Base-by-base conservation (phyloP, 2,113 vertebrate genomes). In the Siniperca chuatsi region DNA sequence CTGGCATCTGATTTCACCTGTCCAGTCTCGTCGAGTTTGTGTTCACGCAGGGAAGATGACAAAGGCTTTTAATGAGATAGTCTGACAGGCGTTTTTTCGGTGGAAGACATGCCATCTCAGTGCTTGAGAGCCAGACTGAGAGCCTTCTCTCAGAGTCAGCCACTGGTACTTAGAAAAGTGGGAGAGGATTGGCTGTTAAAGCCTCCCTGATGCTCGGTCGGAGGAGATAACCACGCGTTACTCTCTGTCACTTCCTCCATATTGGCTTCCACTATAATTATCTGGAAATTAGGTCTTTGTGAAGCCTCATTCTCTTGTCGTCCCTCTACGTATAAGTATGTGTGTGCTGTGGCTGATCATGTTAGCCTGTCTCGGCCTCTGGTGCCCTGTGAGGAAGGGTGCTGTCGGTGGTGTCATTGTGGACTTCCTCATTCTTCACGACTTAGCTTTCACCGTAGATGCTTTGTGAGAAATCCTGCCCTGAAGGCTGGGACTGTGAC, bases 221-320 rank as follows among this genome's bases (percentile, higher is more conserved):
- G 55, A 82, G 67, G 33, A 91, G 89, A 92, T 88, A 82, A 93
- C 89, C 78, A 65, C 81, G 78, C 78, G 44, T 85, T 86, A 67
- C 76, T 81, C 78, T 80, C 65, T 89, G 84, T 92, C 87, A 91
- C 89, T 92, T 93, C 87, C 92, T 87, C 81, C 58, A 88, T 90
- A 88, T 92, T 86, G 74, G 48, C 89, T 92, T 93, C 85, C 88
- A 85, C 91, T 92, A 18, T 94, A 94, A 94, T 95, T 94, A 94
- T 90, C 80, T 82, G 83, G 83, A 84, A 90, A 89, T 83, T 25
- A 76, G 85, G 83, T 75, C 67, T 81, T 79, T 86, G 67, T 60
- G 78, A 78, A 89, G 55, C 68, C 79, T 74, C n/a, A 48, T 80
- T 85, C 50, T 78, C 80, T 57, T 15, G 8, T 73, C 57, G 74